Evolutionary conservation across 1,140 invertebrate genomes (phyloP).

Genomic region (Temnothorax longispinosus): DNA sequence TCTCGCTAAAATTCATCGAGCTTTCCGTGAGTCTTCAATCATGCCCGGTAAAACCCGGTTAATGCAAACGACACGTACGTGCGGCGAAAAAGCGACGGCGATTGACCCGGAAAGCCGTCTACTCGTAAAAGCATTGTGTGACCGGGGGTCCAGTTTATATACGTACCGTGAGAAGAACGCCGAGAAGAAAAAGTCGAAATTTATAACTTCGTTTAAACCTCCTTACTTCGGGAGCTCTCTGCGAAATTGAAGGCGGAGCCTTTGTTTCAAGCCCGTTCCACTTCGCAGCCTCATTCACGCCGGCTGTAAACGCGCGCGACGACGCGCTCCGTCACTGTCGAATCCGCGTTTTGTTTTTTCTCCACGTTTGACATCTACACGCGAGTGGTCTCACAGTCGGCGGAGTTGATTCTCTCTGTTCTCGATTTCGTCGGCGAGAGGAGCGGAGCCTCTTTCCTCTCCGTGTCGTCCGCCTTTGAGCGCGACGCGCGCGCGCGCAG

Average conservation of each 20-base stretch:
- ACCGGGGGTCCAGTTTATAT: conserved; percentile 40
- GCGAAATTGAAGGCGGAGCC: conserved; percentile 42
- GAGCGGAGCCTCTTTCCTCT: not conserved
- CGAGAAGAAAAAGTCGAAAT: conserved; percentile 35
- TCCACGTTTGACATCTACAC: conserved; percentile 59
- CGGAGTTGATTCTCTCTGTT: conserved; percentile 32
- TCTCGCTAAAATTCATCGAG: conserved; percentile 37
- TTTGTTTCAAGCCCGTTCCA: conserved; percentile 13
- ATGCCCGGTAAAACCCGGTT: conserved; percentile 11
- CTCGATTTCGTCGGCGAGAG: not conserved
- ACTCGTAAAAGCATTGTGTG: conserved; percentile 56
- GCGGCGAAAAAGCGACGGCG: conserved; percentile 39
- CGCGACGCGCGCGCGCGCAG: not conserved
- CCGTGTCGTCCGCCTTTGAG: conserved; percentile 11
- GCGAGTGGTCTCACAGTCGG: conserved; percentile 41
- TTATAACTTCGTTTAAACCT: conserved; percentile 58
- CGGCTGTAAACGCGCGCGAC: conserved; percentile 28
- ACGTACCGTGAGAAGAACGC: not conserved
- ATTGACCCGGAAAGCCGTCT: conserved; percentile 39
- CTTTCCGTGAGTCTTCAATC: conserved; percentile 40
- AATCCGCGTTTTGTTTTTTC: conserved; percentile 47
- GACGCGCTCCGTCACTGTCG: conserved; percentile 49
- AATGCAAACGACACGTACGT: conserved; percentile 55
- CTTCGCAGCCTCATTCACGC: not conserved
- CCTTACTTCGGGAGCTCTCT: conserved; percentile 36